Base-by-base conservation (phyloP, 2,888 invertebrate genomes). In the Saturnia japonica region DNA sequence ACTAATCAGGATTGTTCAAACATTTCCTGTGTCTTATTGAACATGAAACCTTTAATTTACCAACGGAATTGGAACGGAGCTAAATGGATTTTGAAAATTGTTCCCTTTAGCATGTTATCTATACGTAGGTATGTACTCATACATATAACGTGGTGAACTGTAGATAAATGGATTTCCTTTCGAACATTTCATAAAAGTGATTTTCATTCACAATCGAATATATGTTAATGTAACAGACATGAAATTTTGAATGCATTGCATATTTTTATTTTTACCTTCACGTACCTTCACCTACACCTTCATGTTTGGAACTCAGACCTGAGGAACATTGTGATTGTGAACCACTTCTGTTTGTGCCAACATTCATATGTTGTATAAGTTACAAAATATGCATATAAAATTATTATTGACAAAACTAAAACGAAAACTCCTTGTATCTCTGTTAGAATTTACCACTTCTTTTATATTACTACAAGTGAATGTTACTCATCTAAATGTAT, bases 11-110 rank as follows among this genome's bases (percentile, higher is more conserved):
- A 28, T 60, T 28, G 57, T 60, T 14, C 28, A 28, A 25, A 60
- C 28, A 60, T 60, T 60, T 60, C 57, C 57, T 25, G 57, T 60
- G 28, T 60, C 57, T 57, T 57, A 57, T 57, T 57, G 22, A 57
- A 57, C 25, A 57, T 12, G 22, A 25, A 57, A 57, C 57, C 57
- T 57, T 25, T 60, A 9, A 54, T 54, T 54, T n/a, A 54, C 54
- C 22, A 54, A 28, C 28, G 25, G 25, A 14, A 28, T 28, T 60
- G 28, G n/a, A n/a, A n/a, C n/a, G 25, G 0, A 6, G 57, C 12
- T 11, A 14, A 28, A 25, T 60, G 8, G 28, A 28, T 60, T 0
- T 60, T 60, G 28, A 25, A 60, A 60, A 60, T 60, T 60, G 22
- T 54, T 54, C 22, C 54, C 54, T 54, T n/a, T 54, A 9, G 11